A percentile compares a stretch with the other conserved stretches of the same genome.
phyloP scores from a whole-genome alignment of 2,113 vertebrate genomes.

The Cryptomyrus ogoouensis region DNA sequence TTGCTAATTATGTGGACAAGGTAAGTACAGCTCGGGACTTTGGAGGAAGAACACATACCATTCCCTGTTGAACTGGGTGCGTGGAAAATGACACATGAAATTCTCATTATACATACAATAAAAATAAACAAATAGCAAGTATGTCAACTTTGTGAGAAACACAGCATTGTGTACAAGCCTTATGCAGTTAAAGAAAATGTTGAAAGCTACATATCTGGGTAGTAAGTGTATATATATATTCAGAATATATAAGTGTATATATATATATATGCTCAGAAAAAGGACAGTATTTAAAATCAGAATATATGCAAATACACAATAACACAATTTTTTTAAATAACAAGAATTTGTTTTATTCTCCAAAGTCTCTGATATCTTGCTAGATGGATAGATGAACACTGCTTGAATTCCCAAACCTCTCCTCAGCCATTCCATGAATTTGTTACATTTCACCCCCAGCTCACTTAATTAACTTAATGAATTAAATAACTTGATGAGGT shows the following conservation, averaged over 20 bases:
- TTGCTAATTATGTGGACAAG: constrained; percentile 97
- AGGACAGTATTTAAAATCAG: background rate
- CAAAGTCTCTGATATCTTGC: background rate
- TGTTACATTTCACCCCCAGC: background rate
- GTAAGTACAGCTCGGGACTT: constrained; percentile 55
- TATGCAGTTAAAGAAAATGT: background rate
- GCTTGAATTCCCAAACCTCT: background rate
- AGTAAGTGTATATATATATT: background rate
- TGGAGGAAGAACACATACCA: background rate
- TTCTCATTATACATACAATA: background rate
- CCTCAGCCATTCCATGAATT: background rate
- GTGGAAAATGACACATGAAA: background rate
- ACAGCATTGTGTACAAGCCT: background rate
- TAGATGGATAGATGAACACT: background rate
- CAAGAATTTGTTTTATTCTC: background rate
- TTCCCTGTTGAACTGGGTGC: background rate
- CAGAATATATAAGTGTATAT: no score
- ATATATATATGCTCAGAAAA: no score
- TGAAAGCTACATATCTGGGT: background rate
- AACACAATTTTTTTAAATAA: background rate
- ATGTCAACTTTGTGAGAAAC: background rate
- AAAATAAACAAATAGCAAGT: background rate
- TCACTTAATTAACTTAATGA: background rate
- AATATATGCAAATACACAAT: background rate
- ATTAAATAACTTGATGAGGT: background rate